These are phyloP conservation scores for Eubucco bourcierii DNA, from an alignment of 2,113 vertebrate genomes.

Conservation along the genomic window DNA sequence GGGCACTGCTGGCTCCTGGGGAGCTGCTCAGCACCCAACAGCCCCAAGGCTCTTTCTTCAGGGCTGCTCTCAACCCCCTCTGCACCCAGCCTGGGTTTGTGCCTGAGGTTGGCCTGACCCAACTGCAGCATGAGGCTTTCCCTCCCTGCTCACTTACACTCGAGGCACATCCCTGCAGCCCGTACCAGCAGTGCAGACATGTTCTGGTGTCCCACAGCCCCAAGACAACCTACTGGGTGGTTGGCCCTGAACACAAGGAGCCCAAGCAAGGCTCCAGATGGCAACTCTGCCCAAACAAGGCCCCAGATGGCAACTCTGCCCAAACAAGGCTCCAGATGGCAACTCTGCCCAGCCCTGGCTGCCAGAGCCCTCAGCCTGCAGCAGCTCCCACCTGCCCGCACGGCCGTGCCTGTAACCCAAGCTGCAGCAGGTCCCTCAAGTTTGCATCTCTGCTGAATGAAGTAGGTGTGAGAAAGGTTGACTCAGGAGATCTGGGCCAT, in stretches of 20 bases:
- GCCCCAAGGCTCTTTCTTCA: too few species aligned
- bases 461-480: slow-evolving; percentile 13
- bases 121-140: background rate
- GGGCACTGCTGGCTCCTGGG: too few species aligned
- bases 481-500: background rate
- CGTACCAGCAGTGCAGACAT: background rate
- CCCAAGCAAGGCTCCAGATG: background rate
- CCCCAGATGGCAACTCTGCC: background rate
- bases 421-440: background rate
- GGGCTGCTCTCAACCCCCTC: too few species aligned
- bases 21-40: too few species aligned
- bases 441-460: background rate
- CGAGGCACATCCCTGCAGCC: background rate
- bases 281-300: background rate
- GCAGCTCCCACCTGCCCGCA: background rate
- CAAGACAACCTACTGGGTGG: rapidly evolving
- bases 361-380: background rate
- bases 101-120: too few species aligned
- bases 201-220: background rate
- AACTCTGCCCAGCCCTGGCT: background rate
- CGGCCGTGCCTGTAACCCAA: background rate
- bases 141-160: background rate
- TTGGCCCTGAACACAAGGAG: background rate
- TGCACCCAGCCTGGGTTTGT: too few species aligned
- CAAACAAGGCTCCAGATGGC: background rate